Conservation (phyloP, 2,888 invertebrate species). For the Ochlodes sylvanus region DNA sequence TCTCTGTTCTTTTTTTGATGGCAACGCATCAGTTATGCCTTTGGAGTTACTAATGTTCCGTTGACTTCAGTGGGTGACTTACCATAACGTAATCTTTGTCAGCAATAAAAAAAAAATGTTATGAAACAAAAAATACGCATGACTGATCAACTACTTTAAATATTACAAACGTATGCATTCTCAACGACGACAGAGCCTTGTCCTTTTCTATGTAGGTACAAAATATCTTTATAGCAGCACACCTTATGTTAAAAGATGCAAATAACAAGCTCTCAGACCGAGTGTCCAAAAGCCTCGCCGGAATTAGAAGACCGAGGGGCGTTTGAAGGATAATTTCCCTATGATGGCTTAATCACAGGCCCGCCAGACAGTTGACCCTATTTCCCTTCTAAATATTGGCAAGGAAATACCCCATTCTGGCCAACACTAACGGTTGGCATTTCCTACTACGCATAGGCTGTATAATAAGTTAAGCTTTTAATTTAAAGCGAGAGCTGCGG, state of each 20-base stretch:
- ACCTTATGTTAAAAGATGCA: constrained; percentile 52
- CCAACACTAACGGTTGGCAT: constrained; percentile 42
- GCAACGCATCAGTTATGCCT: too few relatives aligned
- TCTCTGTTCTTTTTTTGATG: too few relatives aligned
- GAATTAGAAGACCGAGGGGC: constrained; percentile 48
- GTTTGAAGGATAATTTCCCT: constrained; percentile 57
- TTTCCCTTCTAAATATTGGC: constrained; percentile 51
- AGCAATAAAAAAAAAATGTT: too few relatives aligned
- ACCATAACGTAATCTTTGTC: too few relatives aligned
- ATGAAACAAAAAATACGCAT: too few relatives aligned
- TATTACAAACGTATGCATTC: background rate
- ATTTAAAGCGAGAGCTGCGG: too few relatives aligned
- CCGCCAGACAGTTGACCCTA: constrained; percentile 52
- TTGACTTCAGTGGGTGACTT: too few relatives aligned
- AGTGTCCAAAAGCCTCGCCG: constrained; percentile 47
- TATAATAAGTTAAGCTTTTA: too few relatives aligned
- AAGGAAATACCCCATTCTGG: constrained; percentile 45
- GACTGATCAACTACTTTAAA: background rate
- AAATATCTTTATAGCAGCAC: constrained; percentile 28
- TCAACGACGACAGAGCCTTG: too few relatives aligned
- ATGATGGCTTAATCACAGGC: constrained; percentile 56
- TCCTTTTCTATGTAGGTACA: background rate
- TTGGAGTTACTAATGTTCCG: too few relatives aligned
- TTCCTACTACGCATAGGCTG: background rate
- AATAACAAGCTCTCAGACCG: constrained; percentile 49